Evolutionary conservation across 2,113 vertebrate species (phyloP).

Genomic region (Oreochromis tanganicae): DNA sequence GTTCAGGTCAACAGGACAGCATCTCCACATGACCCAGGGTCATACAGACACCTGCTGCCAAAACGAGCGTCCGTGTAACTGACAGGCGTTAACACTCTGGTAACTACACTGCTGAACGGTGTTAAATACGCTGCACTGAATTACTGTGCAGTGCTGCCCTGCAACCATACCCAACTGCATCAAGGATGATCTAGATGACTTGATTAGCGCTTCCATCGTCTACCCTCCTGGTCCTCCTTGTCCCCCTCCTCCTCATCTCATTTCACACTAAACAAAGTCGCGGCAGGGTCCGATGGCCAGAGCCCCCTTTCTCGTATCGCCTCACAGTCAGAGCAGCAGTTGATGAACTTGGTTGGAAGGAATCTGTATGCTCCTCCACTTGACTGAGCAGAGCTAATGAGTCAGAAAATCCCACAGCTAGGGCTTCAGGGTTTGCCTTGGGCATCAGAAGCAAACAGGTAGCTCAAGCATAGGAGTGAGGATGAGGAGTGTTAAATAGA

Average conservation of each 20-base stretch:
- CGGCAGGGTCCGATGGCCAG: constrained; percentile 31
- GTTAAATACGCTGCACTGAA: constrained; percentile 59
- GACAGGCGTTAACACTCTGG: constrained; percentile 67
- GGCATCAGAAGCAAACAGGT: constrained; percentile 49
- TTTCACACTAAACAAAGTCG: constrained; percentile 63
- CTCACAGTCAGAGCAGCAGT: constrained; percentile 37
- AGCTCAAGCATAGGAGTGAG: not conserved
- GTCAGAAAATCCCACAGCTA: constrained; percentile 65
- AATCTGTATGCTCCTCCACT: constrained; percentile 64
- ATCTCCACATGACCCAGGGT: constrained; percentile 40
- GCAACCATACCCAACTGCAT: constrained; percentile 3
- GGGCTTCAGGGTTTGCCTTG: constrained; percentile 59
- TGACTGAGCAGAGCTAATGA: constrained; percentile 70
- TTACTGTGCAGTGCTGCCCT: constrained; percentile 2
- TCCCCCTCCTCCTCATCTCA: constrained; percentile 48
- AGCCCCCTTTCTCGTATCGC: constrained; percentile 37
- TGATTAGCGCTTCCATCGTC: constrained; percentile 37
- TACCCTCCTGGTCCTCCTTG: not conserved
- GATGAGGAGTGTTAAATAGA: constrained; percentile 15
- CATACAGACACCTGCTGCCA: constrained; percentile 55
- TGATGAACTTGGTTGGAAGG: constrained; percentile 67
- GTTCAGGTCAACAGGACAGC: constrained; percentile 43
- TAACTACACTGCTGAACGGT: constrained; percentile 63
- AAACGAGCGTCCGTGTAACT: constrained; percentile 42
- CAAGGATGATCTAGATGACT: constrained; percentile 3